Base-by-base conservation (phyloP, 2,888 invertebrate species). In the Crepidodera aurea region DNA sequence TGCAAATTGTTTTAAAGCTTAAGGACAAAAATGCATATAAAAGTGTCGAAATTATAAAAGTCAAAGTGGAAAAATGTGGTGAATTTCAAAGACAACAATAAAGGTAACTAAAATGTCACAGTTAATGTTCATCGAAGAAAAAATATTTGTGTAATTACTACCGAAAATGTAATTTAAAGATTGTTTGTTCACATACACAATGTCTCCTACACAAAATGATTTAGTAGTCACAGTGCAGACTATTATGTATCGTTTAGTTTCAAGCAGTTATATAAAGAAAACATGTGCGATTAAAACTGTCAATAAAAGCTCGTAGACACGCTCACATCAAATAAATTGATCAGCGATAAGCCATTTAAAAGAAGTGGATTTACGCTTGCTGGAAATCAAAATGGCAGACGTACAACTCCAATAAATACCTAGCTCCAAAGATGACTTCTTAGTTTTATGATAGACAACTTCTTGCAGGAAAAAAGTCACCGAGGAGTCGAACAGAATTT, bases 381-480 rank as follows among this genome's bases (percentile, higher is more conserved):
- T 58, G 54, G 70, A 67, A 69, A 69, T 73, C 70, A 69, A 71
- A 70, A 73, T 73, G 71, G 71, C 69, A 69, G 69, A 68, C 71
- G 60, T 56, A 70, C 68, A 66, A 62, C 66, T 53, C 65, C 74
- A 73, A 75, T 75, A 75, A 75, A 75, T 75, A 69, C 72, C 70
- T 67, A 66, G 63, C 60, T 67, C 69, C 71, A 67, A 72, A 73
- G 72, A 72, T 72, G 72, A 73, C 73, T 72, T 63, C 69, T 67
- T 60, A 69, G 64, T 69, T 73, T 69, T 72, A 73, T 71, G 70
- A 72, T 63, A 46, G 63, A 60, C 68, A 60, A 65, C 64, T 69
- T 67, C 64, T 66, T 64, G 62, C 34, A 22, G 57, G 60, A 62
- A 68, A 67, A 67, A 66, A 62, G 51, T 57, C 46, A 55, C 56